These are phyloP conservation scores for Podocnemis expansa DNA, from an alignment of 2,113 vertebrate genomes.

Conservation along the genomic window DNA sequence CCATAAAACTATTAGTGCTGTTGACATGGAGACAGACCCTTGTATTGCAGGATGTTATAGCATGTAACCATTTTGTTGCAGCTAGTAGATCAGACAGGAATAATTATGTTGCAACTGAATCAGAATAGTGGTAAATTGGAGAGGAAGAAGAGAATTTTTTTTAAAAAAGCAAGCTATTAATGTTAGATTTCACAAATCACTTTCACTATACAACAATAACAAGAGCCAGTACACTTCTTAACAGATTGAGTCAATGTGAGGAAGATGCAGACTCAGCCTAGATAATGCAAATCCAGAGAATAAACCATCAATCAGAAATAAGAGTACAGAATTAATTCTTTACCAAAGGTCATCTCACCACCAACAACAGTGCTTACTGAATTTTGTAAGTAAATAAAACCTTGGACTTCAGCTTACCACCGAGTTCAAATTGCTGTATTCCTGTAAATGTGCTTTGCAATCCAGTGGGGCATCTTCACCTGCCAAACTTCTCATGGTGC, in stretches of 20 bases:
- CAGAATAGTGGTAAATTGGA: not conserved
- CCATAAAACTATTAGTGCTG: not conserved
- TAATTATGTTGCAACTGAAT: not conserved
- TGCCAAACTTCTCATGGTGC: not conserved
- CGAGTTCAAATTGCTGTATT: conserved; percentile 77
- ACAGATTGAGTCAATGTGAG: not conserved
- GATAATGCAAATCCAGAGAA: not conserved
- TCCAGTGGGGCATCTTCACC: conserved; percentile 67
- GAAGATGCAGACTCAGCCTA: not conserved
- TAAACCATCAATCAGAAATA: not conserved
- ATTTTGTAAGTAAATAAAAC: not conserved
- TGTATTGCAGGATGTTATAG: not conserved
- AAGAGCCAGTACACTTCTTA: not conserved
- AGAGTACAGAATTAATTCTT: not conserved
- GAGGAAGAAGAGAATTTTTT: not conserved
- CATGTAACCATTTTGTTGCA: not conserved
- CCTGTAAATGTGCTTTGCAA: conserved; percentile 82
- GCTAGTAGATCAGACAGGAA: not conserved
- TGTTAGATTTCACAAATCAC: not conserved
- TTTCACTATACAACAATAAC: not conserved
- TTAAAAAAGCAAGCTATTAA: not conserved
- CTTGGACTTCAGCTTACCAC: conserved; percentile 77
- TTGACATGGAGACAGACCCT: not conserved
- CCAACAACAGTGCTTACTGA: not conserved
- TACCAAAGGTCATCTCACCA: not conserved